Evolutionary conservation across 2,888 invertebrate species (phyloP).

Genomic region (Caenorhabditis sulstoni): DNA sequence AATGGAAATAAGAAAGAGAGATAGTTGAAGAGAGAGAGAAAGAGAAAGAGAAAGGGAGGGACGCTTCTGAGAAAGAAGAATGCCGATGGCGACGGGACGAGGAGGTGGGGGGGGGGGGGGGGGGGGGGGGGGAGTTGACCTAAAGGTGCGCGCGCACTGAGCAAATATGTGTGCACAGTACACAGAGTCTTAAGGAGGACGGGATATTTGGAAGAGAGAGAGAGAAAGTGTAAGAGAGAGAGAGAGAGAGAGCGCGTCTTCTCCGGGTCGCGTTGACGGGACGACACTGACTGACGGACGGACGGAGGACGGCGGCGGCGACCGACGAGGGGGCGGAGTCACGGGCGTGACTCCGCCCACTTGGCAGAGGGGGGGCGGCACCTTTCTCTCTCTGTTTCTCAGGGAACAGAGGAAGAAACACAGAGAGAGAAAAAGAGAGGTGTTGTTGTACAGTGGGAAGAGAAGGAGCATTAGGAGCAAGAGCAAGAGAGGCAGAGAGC

Average conservation of each 20-base stretch:
- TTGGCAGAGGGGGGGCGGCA: not conserved
- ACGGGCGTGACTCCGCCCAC: not conserved
- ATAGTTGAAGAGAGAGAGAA: not conserved
- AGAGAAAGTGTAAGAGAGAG: not conserved
- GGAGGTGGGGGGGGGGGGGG: conserved; percentile 18
- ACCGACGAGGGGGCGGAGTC: too few relatives aligned
- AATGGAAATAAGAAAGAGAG: conserved; percentile 4
- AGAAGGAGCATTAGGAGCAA: too few relatives aligned
- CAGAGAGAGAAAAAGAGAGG: not conserved
- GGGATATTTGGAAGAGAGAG: conserved; percentile 13
- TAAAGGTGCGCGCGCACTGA: conserved; percentile 44
- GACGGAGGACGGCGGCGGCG: too few relatives aligned
- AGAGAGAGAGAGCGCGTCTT: conserved; percentile 2
- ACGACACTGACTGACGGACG: too few relatives aligned
- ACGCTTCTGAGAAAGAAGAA: not conserved
- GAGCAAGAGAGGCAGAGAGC: too few relatives aligned
- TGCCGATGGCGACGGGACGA: conserved; percentile 8
- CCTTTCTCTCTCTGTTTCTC: not conserved
- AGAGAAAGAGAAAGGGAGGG: not conserved
- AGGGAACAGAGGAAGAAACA: not conserved
- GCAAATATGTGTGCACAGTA: conserved; percentile 47
- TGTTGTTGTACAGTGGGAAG: too few relatives aligned
- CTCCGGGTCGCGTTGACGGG: too few relatives aligned
- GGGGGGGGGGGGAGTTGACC: conserved; percentile 36
- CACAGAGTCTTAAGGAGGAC: conserved; percentile 17